Evolutionary conservation across 1,140 invertebrate species (phyloP).

Genomic region (Drosophila takahashii): DNA sequence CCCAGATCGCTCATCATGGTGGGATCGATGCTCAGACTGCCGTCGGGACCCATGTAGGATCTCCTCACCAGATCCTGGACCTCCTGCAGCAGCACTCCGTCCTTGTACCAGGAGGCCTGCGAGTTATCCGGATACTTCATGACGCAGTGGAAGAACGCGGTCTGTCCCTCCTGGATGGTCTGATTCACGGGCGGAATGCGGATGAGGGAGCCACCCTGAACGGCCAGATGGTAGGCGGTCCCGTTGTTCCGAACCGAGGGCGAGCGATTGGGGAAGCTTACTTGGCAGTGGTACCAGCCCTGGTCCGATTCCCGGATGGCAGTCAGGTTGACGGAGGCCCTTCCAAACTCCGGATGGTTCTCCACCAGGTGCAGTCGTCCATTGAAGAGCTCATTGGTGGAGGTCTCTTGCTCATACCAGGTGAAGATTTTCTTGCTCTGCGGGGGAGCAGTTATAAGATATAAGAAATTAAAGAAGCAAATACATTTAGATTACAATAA

Average conservation of each 20-base stretch:
- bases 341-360: constrained; percentile 87
- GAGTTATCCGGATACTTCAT: constrained; percentile 88
- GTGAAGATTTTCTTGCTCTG: constrained; percentile 90
- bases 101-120: constrained; percentile 90
- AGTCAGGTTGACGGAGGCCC: constrained; percentile 95
- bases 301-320: constrained; percentile 94
- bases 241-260: constrained; percentile 93
- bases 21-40: constrained; percentile 91
- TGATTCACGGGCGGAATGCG: constrained; percentile 93
- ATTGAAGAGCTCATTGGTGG: constrained; percentile 89
- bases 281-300: constrained; percentile 96
- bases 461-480: too few species aligned
- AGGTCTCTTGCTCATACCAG: constrained; percentile 92
- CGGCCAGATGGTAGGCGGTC: constrained; percentile 94
- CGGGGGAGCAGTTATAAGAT: background rate
- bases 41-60: constrained; percentile 87
- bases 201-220: constrained; percentile 87
- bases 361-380: constrained; percentile 89
- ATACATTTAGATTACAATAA: too few species aligned
- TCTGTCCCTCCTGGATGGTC: constrained; percentile 93
- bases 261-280: constrained; percentile 94
- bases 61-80: constrained; percentile 88
- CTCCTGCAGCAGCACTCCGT: constrained; percentile 87
- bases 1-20: constrained; percentile 93
- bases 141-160: constrained; percentile 92